Evolutionary conservation across 37 sponge, comb jelly and placozoan genomes (phyloP).

Genomic region (Geodia barretti): DNA sequence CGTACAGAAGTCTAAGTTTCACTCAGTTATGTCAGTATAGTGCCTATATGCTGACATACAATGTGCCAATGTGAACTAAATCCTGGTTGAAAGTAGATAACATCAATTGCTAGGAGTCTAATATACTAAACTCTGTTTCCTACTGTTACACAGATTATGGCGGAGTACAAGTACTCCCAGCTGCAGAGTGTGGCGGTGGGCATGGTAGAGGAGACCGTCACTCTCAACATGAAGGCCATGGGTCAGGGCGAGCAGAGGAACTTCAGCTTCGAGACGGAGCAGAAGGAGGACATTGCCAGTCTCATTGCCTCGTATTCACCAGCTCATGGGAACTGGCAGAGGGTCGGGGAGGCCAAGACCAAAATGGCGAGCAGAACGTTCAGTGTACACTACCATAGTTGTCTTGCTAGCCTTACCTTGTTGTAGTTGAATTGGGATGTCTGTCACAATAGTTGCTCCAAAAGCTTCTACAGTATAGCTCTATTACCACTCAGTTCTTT

Average conservation of each 20-base stretch:
- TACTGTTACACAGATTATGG: slow-evolving; percentile 65
- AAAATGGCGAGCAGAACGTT: slow-evolving; percentile 49
- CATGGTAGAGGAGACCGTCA: slow-evolving; percentile 73
- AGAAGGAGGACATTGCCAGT: slow-evolving; percentile 93
- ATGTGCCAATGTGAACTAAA: too few species aligned
- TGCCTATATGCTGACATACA: not conserved
- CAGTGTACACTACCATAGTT: too few species aligned
- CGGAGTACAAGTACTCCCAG: slow-evolving; percentile 71
- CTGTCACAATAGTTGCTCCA: too few species aligned
- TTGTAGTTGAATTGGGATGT: too few species aligned
- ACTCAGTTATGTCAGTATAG: too few species aligned
- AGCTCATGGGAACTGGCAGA: slow-evolving; percentile 85
- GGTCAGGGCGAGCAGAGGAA: slow-evolving; percentile 77
- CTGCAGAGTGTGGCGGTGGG: slow-evolving; percentile 86
- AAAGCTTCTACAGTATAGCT: too few species aligned
- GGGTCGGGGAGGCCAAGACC: slow-evolving; percentile 80
- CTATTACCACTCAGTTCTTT: too few species aligned
- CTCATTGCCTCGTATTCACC: slow-evolving; percentile 96
- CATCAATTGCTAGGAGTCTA: not conserved
- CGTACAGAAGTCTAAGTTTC: not conserved
- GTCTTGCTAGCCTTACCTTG: too few species aligned
- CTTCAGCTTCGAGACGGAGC: slow-evolving; percentile 87
- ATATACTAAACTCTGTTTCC: not conserved
- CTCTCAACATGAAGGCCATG: slow-evolving; percentile 72
- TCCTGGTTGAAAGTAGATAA: too few species aligned